Base-by-base conservation (phyloP, 2,888 invertebrate genomes). In the Byasa hedistus region DNA sequence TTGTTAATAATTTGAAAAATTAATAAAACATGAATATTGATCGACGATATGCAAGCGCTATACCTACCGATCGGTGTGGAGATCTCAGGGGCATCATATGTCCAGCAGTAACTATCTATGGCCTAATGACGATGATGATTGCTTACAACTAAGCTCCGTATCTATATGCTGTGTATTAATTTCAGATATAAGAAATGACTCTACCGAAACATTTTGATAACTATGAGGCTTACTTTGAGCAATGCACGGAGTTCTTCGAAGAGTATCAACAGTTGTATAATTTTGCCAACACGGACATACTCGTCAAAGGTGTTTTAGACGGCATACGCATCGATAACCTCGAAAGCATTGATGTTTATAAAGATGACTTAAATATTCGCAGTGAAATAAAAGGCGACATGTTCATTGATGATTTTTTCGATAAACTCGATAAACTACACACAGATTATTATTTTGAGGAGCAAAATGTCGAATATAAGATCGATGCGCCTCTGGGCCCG, bases 211-310 rank as follows among this genome's bases (percentile, higher is more conserved):
- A 68, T 15, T 89, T 82, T 65, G 65, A 68, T 10, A 75, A 69
- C 0, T 69, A 82, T 0, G 75, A 80, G 64, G 76, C 88, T 2
- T 96, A 95, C 79, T 94, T 96, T 68, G 74, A 83, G 69, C 89
- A 92, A 57, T 87, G 89, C 39, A 71, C 95, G 2, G 56, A 76
- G 1, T 95, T 96, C 75, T 88, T 96, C 58, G 75, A 91, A 65
- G 84, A 92, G 54, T 92, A 93, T 73, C 89, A 94, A 68, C 94
- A 94, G 93, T 82, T 96, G 51, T 95, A 93, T 77, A 93, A 93
- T 68, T 89, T 86, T 69, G 92, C 94, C 0, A 96, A 96, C 73
- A 95, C 95, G 0, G 91, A 94, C 68, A 88, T 96, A 69, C 79
- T 96, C 32, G 82, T 92, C 0, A 80, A 92, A 48, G 85, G 92